Evolutionary conservation across 1,140 invertebrate species (phyloP).

Genomic region (Portunus trituberculatus): DNA sequence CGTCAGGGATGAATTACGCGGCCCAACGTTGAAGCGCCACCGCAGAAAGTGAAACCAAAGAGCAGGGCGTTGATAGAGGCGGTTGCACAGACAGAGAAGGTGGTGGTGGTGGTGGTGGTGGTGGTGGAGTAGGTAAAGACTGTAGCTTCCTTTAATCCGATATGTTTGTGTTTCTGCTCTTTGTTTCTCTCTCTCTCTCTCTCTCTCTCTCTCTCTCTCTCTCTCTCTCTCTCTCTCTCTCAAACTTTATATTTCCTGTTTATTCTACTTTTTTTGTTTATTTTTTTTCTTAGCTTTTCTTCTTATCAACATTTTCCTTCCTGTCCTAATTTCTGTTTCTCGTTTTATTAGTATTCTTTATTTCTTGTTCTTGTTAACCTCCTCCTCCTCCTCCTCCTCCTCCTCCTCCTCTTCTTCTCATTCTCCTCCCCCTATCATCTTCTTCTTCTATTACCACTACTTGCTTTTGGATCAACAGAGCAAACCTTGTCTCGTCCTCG

Average conservation of each 20-base stretch:
- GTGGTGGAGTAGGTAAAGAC: not conserved
- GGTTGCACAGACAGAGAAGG: slow-evolving; percentile 7
- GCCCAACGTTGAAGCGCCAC: not conserved
- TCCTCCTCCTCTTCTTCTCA: not conserved
- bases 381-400: not conserved
- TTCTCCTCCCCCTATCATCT: not conserved
- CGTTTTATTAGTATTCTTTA: not conserved
- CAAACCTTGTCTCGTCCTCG: too few species aligned
- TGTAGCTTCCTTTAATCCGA: not conserved
- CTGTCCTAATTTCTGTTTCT: not conserved
- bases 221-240: slow-evolving; percentile 38
- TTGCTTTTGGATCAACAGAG: not conserved
- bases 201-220: slow-evolving; percentile 37
- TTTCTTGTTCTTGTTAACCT: not conserved
- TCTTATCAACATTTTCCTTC: not conserved
- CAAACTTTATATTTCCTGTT: not conserved
- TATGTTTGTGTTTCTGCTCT: not conserved
- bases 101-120: not conserved
- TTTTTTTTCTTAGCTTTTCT: not conserved
- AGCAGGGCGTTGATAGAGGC: not conserved
- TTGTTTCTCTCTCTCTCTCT: not conserved
- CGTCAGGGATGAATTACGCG: not conserved
- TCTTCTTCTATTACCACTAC: not conserved
- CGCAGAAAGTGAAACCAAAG: not conserved
- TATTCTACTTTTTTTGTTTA: not conserved